Evolutionary conservation across 2,113 vertebrate species (phyloP).

Genomic region (Amphiprion percula): DNA sequence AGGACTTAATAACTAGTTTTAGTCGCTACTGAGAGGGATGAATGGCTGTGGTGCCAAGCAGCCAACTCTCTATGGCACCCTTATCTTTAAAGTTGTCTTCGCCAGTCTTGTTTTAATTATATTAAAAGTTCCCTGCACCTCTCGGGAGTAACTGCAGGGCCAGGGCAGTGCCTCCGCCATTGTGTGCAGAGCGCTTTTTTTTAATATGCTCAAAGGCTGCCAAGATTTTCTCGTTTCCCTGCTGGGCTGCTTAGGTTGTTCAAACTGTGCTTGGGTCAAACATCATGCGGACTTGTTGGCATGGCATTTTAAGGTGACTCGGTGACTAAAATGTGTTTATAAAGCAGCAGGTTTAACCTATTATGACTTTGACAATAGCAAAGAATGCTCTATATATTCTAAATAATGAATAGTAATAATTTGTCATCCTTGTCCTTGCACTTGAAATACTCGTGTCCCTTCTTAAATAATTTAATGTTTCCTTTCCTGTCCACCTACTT

Average conservation of each 20-base stretch:
- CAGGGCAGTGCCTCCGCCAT: conserved; percentile 25
- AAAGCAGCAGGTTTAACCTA: conserved; percentile 42
- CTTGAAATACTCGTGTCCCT: not conserved
- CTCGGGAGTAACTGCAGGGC: conserved; percentile 38
- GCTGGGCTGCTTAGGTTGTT: conserved; percentile 33
- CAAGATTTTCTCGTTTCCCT: conserved; percentile 46
- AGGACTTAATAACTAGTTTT: conserved; percentile 59
- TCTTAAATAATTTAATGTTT: not conserved
- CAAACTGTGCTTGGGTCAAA: conserved; percentile 60
- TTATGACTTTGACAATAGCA: conserved; percentile 42
- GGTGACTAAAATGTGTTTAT: conserved; percentile 33
- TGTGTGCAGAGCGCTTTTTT: conserved; percentile 20
- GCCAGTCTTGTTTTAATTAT: conserved; percentile 78
- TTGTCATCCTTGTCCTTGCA: not conserved
- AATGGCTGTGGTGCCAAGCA: conserved; percentile 45
- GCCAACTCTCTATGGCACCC: conserved; percentile 55
- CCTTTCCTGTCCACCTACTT: not conserved
- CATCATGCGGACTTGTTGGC: conserved; percentile 43
- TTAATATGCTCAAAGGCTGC: conserved; percentile 42
- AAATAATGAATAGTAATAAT: not conserved
- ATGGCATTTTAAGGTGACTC: conserved; percentile 42
- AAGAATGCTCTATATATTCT: not conserved
- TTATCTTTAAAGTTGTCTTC: conserved; percentile 78
- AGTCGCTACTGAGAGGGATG: conserved; percentile 56
- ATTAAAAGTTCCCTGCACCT: conserved; percentile 71